Base-by-base conservation (phyloP, 2,113 vertebrate genomes). In the Panthera leo region DNA sequence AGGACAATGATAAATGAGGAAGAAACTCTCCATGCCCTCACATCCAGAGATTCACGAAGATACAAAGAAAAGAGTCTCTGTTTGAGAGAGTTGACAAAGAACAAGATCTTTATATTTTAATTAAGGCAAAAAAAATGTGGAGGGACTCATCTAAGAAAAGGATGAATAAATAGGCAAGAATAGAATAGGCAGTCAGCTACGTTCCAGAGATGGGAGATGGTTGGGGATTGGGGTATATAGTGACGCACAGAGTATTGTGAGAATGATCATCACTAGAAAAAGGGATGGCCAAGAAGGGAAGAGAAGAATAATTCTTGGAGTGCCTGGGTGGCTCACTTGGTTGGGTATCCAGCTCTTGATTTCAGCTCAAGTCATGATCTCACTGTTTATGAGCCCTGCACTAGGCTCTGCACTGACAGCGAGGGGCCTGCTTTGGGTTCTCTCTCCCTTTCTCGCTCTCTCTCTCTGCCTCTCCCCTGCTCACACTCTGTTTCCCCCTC, bases 271-370 rank as follows among this genome's bases (percentile, higher is more conserved):
- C 51, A 91, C 25, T 68, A 27, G 79, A 65, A 90, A 93, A 88
- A 92, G 53, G 10, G 29, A 75, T 76, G 79, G 36, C 15, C 70
- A 91, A 73, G 79, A 89, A 89, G n/a, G 12, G 31, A 45, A 78
- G 91, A 83, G 83, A 94, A 96, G 39, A 97, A 96, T 94, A 97
- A 97, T 95, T 92, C 87, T 96, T 23, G 58, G 58, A 21, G 55
- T 19, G 55, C 58, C 58, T 61, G 58, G 58, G 58, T 61, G 58
- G 21, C 58, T 61, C 21, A 58, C 16, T 58, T 58, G 2, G 58
- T 61, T 61, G 7, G 7, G 58, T 7, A 8, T 23, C 58, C 21
- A 23, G 7, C 58, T 61, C 53, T 53, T 15, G 15, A 53, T 53
- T 53, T 61, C 7, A 23, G 58, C 7, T 23, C 21, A 23, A 21